Base-by-base conservation (phyloP, 2,888 invertebrate species). In the Andrena praecox region DNA sequence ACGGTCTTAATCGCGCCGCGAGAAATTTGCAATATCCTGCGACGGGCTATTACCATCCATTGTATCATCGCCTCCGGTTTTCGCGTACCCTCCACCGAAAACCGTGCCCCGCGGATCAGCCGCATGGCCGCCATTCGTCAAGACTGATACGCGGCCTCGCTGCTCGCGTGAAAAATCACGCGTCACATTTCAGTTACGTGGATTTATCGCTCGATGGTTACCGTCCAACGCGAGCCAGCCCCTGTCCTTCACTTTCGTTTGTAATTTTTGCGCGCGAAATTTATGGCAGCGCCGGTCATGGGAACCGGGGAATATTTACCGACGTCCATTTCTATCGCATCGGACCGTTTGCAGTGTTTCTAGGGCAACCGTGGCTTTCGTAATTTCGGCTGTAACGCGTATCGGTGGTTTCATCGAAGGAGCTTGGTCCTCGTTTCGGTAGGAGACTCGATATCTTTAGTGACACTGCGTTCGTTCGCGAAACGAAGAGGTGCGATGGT, bases 1-100 rank as follows among this genome's bases (percentile, higher is more conserved):
- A 77, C 50, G 60, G 73, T 42, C 62, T 80, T 87, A 87, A 84
- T 76, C 68, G 63, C 52, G 56, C 27, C 29, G 33, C 48, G 63
- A 67, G 74, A 77, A 73, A 73, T 80, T 83, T 67, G 66, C 62
- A 35, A 70, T 75, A 69, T 73, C 67, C 68, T 24, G 75, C n/a
- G 27, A 29, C 31, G 50, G 29, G 52, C 54, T 52, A 50, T 63
- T 52, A 66, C 52, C 48, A 75, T 82, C 70, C 54, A 74, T 73
- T 66, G 76, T 73, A 64, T 73, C 50, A 33, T n/a, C 5, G 20
- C 12, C 16, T 29, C 35, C 62, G 42, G 62, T 71, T n/a, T 48
- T 54, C 64, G 33, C 35, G 20, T 24, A 2, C 1, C 16, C 33
- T 16, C 20, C 20, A 62, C 29, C 60, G 42, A 31, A 56, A 69